Evolutionary conservation across 1,140 invertebrate genomes (phyloP).

Genomic region (Onthophagus taurus): DNA sequence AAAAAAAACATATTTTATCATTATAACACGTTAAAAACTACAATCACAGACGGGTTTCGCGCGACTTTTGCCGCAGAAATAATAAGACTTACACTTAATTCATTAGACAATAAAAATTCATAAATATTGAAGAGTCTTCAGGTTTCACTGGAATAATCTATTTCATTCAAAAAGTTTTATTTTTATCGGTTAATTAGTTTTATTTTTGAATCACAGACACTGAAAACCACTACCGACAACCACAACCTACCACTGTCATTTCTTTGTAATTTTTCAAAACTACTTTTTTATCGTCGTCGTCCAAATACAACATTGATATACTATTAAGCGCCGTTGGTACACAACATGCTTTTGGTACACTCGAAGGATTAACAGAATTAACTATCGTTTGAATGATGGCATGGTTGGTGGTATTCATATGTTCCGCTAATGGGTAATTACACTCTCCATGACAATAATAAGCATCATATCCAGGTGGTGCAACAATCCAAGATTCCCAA

Average conservation of each 20-base stretch:
- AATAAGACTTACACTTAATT: too few relatives aligned
- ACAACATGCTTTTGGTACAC: constrained; percentile 87
- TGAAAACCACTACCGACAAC: constrained; percentile 80
- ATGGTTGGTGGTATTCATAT: constrained; percentile 95
- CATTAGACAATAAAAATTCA: too few relatives aligned
- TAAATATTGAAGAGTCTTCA: too few relatives aligned
- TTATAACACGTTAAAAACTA: too few relatives aligned
- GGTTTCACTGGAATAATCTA: too few relatives aligned
- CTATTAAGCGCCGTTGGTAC: constrained; percentile 82
- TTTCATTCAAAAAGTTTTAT: too few relatives aligned
- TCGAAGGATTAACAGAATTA: constrained; percentile 79
- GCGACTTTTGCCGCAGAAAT: too few relatives aligned
- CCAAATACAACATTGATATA: constrained; percentile 90
- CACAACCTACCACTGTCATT: constrained; percentile 89
- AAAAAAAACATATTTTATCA: too few relatives aligned
- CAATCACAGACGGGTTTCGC: too few relatives aligned
- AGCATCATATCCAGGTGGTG: constrained; percentile 90
- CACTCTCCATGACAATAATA: constrained; percentile 94
- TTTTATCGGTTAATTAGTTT: neutral
- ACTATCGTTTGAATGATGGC: constrained; percentile 96
- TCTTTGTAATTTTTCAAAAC: constrained; percentile 95
- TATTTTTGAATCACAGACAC: too few relatives aligned
- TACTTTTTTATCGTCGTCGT: constrained; percentile 86
- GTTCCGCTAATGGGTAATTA: constrained; percentile 82
- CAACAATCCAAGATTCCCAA: constrained; percentile 99